These are phyloP conservation scores for Lagothrix lagotricha DNA, from an alignment of 2,797 vertebrate genomes.

Conservation along the genomic window DNA sequence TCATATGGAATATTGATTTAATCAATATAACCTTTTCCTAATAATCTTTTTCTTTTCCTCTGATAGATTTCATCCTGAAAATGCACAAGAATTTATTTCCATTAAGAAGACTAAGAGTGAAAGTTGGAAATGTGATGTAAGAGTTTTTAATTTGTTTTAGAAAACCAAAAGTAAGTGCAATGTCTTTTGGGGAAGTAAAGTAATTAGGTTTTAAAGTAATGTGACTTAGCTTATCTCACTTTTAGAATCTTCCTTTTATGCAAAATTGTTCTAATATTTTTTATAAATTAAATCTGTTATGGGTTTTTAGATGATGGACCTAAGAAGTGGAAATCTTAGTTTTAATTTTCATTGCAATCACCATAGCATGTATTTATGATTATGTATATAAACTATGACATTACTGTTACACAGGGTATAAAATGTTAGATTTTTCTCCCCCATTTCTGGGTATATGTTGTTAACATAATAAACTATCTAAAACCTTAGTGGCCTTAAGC, in stretches of 20 bases:
- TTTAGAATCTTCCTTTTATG: background rate
- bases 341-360: background rate
- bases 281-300: background rate
- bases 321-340: background rate
- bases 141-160: constrained; percentile 40
- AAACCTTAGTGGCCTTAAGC: background rate
- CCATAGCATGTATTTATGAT: background rate
- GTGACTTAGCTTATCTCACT: background rate
- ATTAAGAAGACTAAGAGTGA: constrained; percentile 96
- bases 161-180: constrained; percentile 46
- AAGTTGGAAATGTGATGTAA: constrained; percentile 98
- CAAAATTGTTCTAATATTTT: background rate
- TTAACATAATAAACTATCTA: background rate
- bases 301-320: background rate
- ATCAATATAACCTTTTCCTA: background rate
- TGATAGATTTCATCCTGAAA: constrained; percentile 96
- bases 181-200: constrained; percentile 30
- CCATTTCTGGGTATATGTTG: background rate
- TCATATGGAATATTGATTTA: background rate
- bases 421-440: background rate
- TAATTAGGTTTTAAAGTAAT: constrained; percentile 42
- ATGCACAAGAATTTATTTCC: constrained; percentile 94
- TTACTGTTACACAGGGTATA: background rate
- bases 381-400: background rate
- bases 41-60: constrained; percentile 40